Conservation (phyloP, 2,888 invertebrate genomes). For the Chymomyza procnemis region DNA sequence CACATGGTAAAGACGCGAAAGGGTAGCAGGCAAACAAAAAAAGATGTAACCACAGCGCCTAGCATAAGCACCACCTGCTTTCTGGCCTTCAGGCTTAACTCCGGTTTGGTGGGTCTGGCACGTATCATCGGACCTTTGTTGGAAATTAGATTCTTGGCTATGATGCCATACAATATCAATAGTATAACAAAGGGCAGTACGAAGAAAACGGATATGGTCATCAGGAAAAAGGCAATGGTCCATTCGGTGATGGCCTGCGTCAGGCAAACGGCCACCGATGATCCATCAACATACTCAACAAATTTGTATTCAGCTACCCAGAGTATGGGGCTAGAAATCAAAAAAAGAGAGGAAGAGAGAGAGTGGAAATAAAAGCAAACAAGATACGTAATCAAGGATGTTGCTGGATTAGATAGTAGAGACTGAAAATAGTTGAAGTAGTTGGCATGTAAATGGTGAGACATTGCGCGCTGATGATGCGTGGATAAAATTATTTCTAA, state of each 20-base stretch:
- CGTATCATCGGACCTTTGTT: conserved; percentile 82
- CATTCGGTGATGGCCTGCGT: conserved; percentile 87
- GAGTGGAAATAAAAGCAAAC: conserved; percentile 41
- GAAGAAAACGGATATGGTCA: conserved; percentile 89
- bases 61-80: conserved; percentile 92
- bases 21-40: conserved; percentile 92
- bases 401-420: background rate
- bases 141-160: conserved; percentile 89
- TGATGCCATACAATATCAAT: conserved; percentile 88
- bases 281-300: conserved; percentile 85
- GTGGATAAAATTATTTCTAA: background rate
- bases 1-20: conserved; percentile 90
- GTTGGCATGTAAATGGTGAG: conserved; percentile 4
- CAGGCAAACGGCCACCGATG: conserved; percentile 86
- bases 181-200: conserved; percentile 88
- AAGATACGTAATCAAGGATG: conserved; percentile 45
- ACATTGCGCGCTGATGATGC: conserved; percentile 15
- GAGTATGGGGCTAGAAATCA: conserved; percentile 85
- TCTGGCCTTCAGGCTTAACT: conserved; percentile 86
- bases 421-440: conserved; percentile 14
- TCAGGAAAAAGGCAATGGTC: conserved; percentile 88
- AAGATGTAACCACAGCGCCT: conserved; percentile 90
- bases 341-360: conserved; percentile 15
- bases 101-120: conserved; percentile 85
- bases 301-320: conserved; percentile 86